A percentile compares a stretch with the other conserved stretches of the same genome.
These are phyloP conservation scores for Lordiphosa stackelbergi DNA, from an alignment of 1,140 invertebrate genomes.

Conservation along the genomic window DNA sequence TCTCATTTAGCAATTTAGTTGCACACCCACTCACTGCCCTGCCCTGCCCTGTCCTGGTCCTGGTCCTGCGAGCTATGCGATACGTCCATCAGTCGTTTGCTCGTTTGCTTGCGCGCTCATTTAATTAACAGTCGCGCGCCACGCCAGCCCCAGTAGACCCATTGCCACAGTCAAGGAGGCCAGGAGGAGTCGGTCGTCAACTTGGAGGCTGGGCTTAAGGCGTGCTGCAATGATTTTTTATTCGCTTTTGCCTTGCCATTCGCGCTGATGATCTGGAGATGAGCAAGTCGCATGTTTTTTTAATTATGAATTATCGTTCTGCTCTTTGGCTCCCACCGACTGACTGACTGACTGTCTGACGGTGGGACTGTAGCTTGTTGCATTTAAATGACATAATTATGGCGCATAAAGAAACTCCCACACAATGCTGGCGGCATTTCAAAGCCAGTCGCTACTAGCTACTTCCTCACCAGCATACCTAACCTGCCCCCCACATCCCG, in stretches of 20 bases:
- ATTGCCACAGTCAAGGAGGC: slow-evolving; percentile 12
- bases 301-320: slow-evolving; percentile 72
- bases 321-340: slow-evolving; percentile 1
- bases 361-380: slow-evolving; percentile 53
- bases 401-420: slow-evolving; percentile 69
- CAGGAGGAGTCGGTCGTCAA: slow-evolving; percentile 3
- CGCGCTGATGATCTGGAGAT: slow-evolving; percentile 29
- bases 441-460: slow-evolving; percentile 29
- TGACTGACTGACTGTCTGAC: slow-evolving; percentile 29
- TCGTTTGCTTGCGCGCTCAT: slow-evolving; percentile 74
- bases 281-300: slow-evolving; percentile 68
- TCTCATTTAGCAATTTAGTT: slow-evolving; percentile 76
- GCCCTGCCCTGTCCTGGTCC: slow-evolving; percentile 7
- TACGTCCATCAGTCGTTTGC: slow-evolving; percentile 69
- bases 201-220: slow-evolving; percentile 40
- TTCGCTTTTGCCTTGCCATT: slow-evolving; percentile 17
- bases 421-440: slow-evolving; percentile 45
- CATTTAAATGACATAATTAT: slow-evolving; percentile 75
- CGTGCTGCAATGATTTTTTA: slow-evolving; percentile 47
- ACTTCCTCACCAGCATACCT: slow-evolving; percentile 7
- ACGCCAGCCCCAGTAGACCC: slow-evolving; percentile 40
- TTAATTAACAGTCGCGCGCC: slow-evolving; percentile 74
- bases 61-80: slow-evolving; percentile 7
- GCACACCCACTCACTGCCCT: slow-evolving; percentile 66
- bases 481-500: background rate